Conservation (phyloP, 2,888 invertebrate species). For the Orchesellides sinensis region DNA sequence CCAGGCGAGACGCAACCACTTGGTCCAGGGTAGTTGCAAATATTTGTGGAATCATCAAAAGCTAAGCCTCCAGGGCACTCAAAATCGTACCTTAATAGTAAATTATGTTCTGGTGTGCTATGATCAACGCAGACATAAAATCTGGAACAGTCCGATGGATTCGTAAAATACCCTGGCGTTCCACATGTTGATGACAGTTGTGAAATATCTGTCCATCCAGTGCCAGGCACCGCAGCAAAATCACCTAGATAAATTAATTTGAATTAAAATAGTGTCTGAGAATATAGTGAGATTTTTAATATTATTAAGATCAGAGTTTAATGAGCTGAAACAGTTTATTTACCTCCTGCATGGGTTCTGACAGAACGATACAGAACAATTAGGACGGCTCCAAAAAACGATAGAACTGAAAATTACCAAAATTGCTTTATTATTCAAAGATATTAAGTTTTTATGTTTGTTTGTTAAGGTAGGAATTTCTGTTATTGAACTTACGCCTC, state of each 20-base stretch:
- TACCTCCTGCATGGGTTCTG: neutral
- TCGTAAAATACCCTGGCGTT: conserved; percentile 23
- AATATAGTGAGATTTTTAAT: too few species aligned
- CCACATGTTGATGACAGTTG: conserved; percentile 30
- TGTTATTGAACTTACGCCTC: neutral
- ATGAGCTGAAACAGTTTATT: neutral
- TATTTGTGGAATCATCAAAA: conserved; percentile 24
- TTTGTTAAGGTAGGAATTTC: too few species aligned
- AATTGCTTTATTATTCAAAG: neutral
- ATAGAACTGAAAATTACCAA: neutral
- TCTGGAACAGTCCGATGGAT: conserved; percentile 28
- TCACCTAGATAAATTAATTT: conserved; percentile 5
- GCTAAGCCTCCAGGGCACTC: conserved; percentile 40
- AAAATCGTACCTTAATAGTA: conserved; percentile 45
- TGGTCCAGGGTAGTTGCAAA: conserved; percentile 44
- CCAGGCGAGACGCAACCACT: conserved; percentile 26
- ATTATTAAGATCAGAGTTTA: neutral
- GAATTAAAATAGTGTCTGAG: neutral
- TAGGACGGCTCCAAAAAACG: neutral
- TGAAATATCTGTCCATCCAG: conserved; percentile 45
- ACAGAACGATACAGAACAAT: neutral
- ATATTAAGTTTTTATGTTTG: too few species aligned
- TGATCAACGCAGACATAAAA: conserved; percentile 44
- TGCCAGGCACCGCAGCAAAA: conserved; percentile 44
- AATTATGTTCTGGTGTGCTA: conserved; percentile 23